phyloP scores from a whole-genome alignment of 2,888 invertebrate genomes.

The Ichneumoninae sp. region DNA sequence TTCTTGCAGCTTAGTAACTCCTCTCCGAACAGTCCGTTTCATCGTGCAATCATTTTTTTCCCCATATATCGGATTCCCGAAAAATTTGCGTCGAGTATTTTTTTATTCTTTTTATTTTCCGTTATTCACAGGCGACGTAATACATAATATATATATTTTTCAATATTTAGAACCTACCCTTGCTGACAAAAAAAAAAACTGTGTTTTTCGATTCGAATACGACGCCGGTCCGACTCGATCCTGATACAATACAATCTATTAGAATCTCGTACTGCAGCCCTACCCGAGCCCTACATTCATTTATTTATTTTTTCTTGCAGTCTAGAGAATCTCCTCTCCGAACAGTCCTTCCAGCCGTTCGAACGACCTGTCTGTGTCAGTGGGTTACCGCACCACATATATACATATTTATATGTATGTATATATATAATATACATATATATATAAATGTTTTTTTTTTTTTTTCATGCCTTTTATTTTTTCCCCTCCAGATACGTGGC shows the following conservation, averaged over 20 bases:
- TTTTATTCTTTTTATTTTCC: no score
- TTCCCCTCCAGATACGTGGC: conserved; percentile 16
- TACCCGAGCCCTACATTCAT: not conserved
- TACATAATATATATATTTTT: no score
- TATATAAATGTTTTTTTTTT: not conserved
- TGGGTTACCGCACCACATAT: conserved; percentile 44
- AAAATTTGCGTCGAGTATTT: no score
- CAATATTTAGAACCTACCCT: no score
- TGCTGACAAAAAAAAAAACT: no score
- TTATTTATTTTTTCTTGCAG: not conserved
- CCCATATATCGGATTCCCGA: no score
- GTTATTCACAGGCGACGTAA: no score
- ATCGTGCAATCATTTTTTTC: no score
- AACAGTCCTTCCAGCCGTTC: conserved; percentile 18
- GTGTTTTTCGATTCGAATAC: not conserved
- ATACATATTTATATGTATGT: no score
- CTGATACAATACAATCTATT: not conserved
- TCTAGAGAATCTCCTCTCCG: not conserved
- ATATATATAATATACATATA: not conserved
- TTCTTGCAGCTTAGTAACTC: not conserved
- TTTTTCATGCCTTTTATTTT: conserved; percentile 21
- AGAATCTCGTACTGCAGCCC: not conserved
- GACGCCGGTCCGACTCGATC: not conserved
- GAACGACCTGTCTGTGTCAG: conserved; percentile 30
- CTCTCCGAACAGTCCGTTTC: not conserved